Conservation (phyloP, 2,113 vertebrate genomes). For the Solea senegalensis region DNA sequence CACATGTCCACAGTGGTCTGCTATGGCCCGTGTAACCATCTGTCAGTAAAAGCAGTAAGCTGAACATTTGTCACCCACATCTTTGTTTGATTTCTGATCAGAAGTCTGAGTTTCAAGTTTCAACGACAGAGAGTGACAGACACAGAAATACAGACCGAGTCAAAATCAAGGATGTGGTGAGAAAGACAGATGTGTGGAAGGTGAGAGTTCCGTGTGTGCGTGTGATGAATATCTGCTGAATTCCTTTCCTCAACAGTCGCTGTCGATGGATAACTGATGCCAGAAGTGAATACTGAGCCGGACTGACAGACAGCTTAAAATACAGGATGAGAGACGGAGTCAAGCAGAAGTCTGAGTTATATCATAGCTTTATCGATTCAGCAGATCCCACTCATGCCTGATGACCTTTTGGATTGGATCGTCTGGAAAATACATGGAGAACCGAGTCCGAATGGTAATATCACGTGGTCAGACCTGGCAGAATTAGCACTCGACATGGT, state of each 20-base stretch:
- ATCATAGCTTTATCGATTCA: constrained; percentile 71
- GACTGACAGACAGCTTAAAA: not conserved
- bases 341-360: constrained; percentile 60
- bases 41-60: no score
- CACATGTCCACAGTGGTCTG: no score
- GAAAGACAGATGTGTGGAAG: constrained; percentile 18
- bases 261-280: constrained; percentile 4
- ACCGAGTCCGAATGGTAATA: not conserved
- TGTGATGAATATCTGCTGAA: constrained; percentile 20
- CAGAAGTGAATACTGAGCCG: constrained; percentile 30
- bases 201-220: constrained; percentile 9
- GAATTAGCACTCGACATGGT: no score
- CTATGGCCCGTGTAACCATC: no score
- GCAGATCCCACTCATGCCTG: constrained; percentile 56
- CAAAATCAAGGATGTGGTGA: not conserved
- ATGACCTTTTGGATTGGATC: not conserved
- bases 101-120: constrained; percentile 2
- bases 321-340: constrained; percentile 4
- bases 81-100: no score
- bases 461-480: not conserved
- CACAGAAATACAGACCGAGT: not conserved
- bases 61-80: no score
- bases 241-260: constrained; percentile 3
- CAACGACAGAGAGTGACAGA: constrained; percentile 10
- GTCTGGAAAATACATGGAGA: constrained; percentile 3